phyloP scores from a whole-genome alignment of 2,888 invertebrate species.

The Ctena decussata region DNA sequence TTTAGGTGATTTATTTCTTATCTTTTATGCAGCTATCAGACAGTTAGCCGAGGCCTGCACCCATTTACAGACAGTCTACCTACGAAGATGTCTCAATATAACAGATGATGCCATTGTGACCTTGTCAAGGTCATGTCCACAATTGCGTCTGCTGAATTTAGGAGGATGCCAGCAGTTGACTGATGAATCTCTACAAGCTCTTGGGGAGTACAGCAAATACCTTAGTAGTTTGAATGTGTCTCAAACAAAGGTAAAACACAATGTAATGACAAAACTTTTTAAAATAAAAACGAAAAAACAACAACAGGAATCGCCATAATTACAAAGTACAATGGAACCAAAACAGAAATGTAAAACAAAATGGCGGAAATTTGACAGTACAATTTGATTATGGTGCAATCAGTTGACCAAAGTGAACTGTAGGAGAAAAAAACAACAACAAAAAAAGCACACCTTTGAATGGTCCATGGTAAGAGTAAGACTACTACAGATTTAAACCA shows the following conservation, averaged over 20 bases:
- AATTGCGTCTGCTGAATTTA: conserved; percentile 80
- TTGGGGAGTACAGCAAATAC: conserved; percentile 76
- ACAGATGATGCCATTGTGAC: conserved; percentile 82
- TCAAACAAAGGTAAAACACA: conserved; percentile 68
- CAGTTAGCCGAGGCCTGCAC: conserved; percentile 76
- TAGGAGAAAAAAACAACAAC: no score
- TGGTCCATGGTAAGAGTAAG: no score
- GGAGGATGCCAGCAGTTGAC: conserved; percentile 83
- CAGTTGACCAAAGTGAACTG: no score
- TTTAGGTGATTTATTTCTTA: no score
- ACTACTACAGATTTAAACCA: no score
- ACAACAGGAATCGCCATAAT: no score
- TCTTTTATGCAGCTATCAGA: conserved; percentile 76
- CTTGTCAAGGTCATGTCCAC: conserved; percentile 78
- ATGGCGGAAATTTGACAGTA: no score
- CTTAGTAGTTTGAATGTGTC: conserved; percentile 81
- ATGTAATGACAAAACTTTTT: not conserved
- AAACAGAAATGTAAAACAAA: no score
- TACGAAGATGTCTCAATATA: conserved; percentile 81
- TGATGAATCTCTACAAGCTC: conserved; percentile 75
- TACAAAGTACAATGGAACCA: no score
- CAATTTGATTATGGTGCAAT: no score
- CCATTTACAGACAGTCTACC: conserved; percentile 82
- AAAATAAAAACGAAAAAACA: no score
- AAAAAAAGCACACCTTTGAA: no score